Base-by-base conservation (phyloP, 2,797 vertebrate genomes). In the Pantherophis vulpinus region DNA sequence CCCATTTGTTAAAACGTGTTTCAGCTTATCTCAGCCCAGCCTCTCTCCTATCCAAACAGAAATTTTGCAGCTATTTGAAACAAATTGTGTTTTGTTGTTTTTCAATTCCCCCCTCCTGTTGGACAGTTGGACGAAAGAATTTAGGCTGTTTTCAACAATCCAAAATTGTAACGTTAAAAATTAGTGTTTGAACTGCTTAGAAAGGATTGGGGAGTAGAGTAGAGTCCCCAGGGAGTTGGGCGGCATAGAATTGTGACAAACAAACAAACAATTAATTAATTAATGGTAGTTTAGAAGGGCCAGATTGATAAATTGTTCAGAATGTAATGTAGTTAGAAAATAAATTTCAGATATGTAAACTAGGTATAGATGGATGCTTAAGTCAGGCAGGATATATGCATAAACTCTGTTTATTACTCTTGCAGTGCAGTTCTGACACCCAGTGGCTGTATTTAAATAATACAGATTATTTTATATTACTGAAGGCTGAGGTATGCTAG, bases 381-480 rank as follows among this genome's bases (percentile, higher is more conserved):
- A 47, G 14, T 86, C 29, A 92, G 89, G 56, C n/a, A 63, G 5
- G 13, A 91, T n/a, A 42, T 51, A 47, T n/a, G 10, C 1, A 37
- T 18, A 27, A 58, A 18, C 20, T 66, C 6, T 63, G 23, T 8
- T 61, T 27, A 8, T 58, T n/a, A 58, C 6, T 86, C 16, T 56
- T 47, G 9, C 51, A 12, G 54, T 89, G 91, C 91, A 91, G 88
- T 60, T 93, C 95, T 96, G 96, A 96, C 96, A 96, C 93, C 95
- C 95, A 91, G 93, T 94, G 96, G 95, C 42, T 94, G 51, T 61
- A 32, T 94, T 66, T 90, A 92, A 96, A 95, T 93, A 97, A 94
- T 93, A 94, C 95, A 96, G 16, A 7, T 63, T 79, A 56, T 37
- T 91, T 59, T 59, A 51, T 32, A 83, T 23, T 9, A 60, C 14